Percentiles rank a stretch among this genome's conserved stretches.
Evolutionary conservation across 2,113 vertebrate genomes (phyloP).

Genomic region (Dicaeum eximium): DNA sequence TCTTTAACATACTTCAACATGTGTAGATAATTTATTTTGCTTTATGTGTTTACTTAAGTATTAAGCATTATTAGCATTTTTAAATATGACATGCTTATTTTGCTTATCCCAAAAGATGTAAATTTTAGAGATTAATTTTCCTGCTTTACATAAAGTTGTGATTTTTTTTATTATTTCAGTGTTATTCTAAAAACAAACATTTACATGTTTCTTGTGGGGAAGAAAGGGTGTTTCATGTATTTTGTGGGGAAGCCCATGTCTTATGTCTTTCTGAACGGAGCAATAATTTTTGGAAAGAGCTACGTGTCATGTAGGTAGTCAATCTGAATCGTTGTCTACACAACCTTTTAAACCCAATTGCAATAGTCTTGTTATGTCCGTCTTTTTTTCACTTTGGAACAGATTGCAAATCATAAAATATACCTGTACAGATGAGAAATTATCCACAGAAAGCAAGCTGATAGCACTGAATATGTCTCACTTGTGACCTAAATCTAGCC

Average conservation of each 20-base stretch:
- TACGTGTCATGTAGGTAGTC: neutral
- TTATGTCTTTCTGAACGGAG: neutral
- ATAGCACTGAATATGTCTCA: neutral
- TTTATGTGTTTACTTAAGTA: neutral
- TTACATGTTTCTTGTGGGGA: neutral
- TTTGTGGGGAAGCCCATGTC: fast-evolving
- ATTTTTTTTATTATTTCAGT: neutral
- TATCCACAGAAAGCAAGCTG: neutral
- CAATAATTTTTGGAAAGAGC: neutral
- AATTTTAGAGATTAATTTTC: neutral
- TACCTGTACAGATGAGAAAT: neutral
- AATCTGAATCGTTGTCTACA: neutral
- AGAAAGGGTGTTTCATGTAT: no score
- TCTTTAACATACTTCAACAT: neutral
- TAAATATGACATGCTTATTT: neutral
- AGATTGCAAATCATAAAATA: neutral
- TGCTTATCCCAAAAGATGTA: neutral
- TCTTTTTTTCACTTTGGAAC: neutral
- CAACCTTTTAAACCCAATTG: neutral
- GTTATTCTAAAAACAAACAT: neutral
- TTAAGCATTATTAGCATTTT: neutral
- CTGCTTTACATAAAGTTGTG: neutral
- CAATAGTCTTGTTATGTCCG: neutral
- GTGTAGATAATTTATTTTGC: neutral
- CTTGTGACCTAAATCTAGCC: slow-evolving; percentile 14